Evolutionary conservation across 1,140 invertebrate species (phyloP).

Genomic region (Pseudomyrmex gracilis): DNA sequence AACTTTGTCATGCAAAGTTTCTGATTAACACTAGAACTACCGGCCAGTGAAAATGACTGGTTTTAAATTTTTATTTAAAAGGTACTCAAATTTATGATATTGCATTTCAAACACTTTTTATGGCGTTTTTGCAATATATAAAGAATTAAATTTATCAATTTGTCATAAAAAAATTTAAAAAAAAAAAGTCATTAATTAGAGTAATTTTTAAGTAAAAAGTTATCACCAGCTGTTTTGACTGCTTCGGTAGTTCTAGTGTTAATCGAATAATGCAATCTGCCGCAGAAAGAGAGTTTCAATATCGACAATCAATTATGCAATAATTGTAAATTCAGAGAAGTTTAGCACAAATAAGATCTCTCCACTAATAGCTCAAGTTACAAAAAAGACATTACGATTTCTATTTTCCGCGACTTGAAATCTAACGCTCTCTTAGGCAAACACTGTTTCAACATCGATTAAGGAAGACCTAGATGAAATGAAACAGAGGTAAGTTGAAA

Average conservation of each 20-base stretch:
- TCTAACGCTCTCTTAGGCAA: background rate
- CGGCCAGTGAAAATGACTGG: too few relatives aligned
- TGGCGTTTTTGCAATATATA: too few relatives aligned
- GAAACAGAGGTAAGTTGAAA: too few relatives aligned
- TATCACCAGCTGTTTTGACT: too few relatives aligned
- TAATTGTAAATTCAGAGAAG: constrained; percentile 21
- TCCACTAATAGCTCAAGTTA: constrained; percentile 6
- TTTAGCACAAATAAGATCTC: constrained; percentile 12
- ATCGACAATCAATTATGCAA: constrained; percentile 1
- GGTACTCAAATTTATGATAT: too few relatives aligned
- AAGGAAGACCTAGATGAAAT: too few relatives aligned
- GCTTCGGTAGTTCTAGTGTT: too few relatives aligned
- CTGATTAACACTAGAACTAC: constrained; percentile 35
- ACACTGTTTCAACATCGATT: background rate
- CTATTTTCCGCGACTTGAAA: background rate
- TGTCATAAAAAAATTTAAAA: too few relatives aligned
- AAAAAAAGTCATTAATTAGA: too few relatives aligned
- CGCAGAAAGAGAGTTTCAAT: constrained; percentile 25
- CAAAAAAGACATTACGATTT: constrained; percentile 13
- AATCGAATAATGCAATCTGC: constrained; percentile 31
- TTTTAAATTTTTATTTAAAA: too few relatives aligned
- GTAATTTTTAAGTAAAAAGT: too few relatives aligned
- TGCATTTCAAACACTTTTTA: background rate
- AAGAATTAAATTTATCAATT: background rate
- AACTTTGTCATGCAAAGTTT: constrained; percentile 49